Conservation (phyloP, 2,888 invertebrate species). For the Congeria kusceri region DNA sequence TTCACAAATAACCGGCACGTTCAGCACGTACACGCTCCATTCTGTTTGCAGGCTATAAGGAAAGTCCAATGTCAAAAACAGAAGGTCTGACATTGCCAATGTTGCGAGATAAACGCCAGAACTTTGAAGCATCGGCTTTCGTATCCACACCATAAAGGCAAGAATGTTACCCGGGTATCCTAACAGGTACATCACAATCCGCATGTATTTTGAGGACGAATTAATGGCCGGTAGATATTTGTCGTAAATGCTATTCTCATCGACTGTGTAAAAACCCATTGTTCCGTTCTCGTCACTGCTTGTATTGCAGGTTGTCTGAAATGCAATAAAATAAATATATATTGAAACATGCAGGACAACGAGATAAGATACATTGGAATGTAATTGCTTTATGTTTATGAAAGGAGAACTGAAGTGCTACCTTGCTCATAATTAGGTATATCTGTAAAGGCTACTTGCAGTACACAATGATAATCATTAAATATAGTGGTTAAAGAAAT, state of each 20-base stretch:
- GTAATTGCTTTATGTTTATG: no score
- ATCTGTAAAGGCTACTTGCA: no score
- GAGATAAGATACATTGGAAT: no score
- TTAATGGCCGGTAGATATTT: conserved; percentile 62
- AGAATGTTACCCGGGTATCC: conserved; percentile 84
- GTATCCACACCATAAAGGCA: conserved; percentile 84
- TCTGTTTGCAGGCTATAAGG: conserved; percentile 80
- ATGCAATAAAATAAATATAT: no score
- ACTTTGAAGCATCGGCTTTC: conserved; percentile 83
- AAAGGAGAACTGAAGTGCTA: no score
- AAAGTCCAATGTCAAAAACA: conserved; percentile 81
- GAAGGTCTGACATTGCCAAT: conserved; percentile 82
- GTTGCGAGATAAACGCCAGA: conserved; percentile 85
- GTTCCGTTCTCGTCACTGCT: conserved; percentile 33
- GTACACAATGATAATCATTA: no score
- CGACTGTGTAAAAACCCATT: conserved; percentile 11
- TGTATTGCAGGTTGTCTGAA: no score
- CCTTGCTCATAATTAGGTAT: no score
- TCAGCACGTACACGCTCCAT: conserved; percentile 75
- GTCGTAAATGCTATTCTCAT: conserved; percentile 60
- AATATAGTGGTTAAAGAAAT: no score
- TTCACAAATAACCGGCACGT: conserved; percentile 81
- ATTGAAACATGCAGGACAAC: no score
- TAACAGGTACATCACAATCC: conserved; percentile 79
- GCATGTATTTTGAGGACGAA: conserved; percentile 60